Evolutionary conservation across 2,797 vertebrate species (phyloP).

Genomic region (Synanceia verrucosa): DNA sequence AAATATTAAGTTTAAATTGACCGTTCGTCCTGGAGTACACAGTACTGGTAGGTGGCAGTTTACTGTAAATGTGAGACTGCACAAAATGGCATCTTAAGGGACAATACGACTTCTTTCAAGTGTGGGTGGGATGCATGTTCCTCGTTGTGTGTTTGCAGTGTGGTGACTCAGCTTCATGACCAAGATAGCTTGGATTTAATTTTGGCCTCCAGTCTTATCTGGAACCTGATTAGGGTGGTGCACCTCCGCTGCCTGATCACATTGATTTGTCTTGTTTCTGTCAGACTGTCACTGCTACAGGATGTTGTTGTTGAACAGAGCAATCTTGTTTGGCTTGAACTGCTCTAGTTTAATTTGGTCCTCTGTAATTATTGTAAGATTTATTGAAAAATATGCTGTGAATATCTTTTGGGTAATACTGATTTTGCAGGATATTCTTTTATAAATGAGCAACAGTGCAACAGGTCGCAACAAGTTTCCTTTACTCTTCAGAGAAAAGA

Average conservation of each 20-base stretch:
- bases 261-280: constrained; percentile 67
- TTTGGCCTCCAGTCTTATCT: constrained; percentile 52
- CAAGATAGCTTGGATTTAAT: constrained; percentile 65
- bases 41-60: too few species aligned
- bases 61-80: constrained; percentile 17
- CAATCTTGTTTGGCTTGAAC: constrained; percentile 28
- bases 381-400: constrained; percentile 14
- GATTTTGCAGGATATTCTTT: background rate
- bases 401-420: background rate
- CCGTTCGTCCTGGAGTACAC: too few species aligned
- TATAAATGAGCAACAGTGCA: background rate
- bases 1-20: too few species aligned
- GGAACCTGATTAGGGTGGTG: constrained; percentile 64
- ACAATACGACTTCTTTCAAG: background rate
- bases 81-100: constrained; percentile 10
- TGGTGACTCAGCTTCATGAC: constrained; percentile 67
- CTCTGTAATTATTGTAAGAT: constrained; percentile 22
- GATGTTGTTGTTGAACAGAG: constrained; percentile 52
- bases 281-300: constrained; percentile 50
- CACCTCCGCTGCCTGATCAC: constrained; percentile 57
- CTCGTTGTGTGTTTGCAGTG: constrained; percentile 39
- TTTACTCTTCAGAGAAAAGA: constrained; percentile 5
- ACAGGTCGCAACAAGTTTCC: background rate
- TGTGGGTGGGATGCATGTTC: constrained; percentile 10
- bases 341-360: constrained; percentile 27